phyloP scores from a whole-genome alignment of 2,113 vertebrate genomes.

The Morone saxatilis region DNA sequence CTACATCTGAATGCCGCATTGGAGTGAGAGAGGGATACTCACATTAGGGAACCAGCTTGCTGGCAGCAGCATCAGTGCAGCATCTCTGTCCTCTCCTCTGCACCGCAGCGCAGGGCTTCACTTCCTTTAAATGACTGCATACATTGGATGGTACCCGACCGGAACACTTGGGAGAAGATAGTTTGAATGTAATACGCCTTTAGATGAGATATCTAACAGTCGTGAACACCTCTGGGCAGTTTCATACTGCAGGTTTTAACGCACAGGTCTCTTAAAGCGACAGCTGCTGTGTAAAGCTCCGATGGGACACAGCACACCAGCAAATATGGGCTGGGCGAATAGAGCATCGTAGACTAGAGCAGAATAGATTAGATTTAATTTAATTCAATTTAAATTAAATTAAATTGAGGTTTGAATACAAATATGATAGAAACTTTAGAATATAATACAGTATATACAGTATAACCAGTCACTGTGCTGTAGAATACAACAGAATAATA shows the following conservation, averaged over 20 bases:
- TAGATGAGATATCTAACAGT: not conserved
- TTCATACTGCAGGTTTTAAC: constrained; percentile 56
- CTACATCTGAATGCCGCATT: constrained; percentile 70
- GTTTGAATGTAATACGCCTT: not conserved
- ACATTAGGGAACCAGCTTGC: constrained; percentile 27
- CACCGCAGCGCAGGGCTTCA: not conserved
- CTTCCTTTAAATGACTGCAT: constrained; percentile 8
- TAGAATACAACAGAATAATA: too few species aligned
- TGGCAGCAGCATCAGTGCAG: constrained; percentile 60
- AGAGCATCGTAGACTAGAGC: not conserved
- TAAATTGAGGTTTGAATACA: too few species aligned
- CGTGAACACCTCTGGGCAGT: constrained; percentile 14
- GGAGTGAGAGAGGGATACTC: constrained; percentile 50
- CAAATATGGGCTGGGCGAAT: constrained; percentile 17
- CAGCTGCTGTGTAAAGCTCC: constrained; percentile 12
- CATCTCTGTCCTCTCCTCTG: constrained; percentile 54
- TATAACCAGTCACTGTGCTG: too few species aligned
- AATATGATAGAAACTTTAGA: too few species aligned
- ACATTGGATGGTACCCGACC: too few species aligned
- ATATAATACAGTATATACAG: too few species aligned
- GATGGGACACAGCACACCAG: not conserved
- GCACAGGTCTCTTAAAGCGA: constrained; percentile 75
- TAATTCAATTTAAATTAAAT: too few species aligned
- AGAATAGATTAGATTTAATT: not conserved
- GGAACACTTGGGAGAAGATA: not conserved